Conservation (phyloP, 1,140 invertebrate species). For the Physella acuta region DNA sequence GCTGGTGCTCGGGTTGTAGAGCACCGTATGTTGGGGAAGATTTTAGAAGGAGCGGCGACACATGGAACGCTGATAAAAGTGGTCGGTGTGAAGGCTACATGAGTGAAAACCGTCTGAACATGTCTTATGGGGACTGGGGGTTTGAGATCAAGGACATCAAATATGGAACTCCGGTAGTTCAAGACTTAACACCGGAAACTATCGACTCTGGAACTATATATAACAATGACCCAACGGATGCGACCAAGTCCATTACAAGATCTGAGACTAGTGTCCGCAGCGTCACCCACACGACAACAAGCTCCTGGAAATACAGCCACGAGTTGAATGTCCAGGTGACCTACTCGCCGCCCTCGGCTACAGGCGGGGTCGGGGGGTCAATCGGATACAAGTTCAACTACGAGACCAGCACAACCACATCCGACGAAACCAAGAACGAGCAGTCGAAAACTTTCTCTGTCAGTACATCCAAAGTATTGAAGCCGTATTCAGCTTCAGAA, state of each 20-base stretch:
- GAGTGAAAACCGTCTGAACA: neutral
- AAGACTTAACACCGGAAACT: neutral
- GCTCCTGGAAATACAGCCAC: neutral
- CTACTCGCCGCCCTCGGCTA: too few species aligned
- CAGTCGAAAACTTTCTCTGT: neutral
- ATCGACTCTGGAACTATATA: neutral
- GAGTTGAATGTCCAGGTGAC: too few species aligned
- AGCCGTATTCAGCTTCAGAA: neutral
- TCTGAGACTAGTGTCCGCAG: too few species aligned
- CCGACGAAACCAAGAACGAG: neutral
- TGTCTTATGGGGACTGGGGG: too few species aligned
- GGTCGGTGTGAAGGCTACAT: too few species aligned
- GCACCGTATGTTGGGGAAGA: too few species aligned
- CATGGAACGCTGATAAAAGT: too few species aligned
- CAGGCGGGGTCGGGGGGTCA: neutral
- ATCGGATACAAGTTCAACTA: neutral
- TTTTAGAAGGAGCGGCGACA: too few species aligned
- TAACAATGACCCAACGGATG: too few species aligned
- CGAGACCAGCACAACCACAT: neutral
- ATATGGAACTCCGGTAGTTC: neutral
- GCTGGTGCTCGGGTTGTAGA: too few species aligned
- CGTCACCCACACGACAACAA: neutral
- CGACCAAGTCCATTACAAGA: neutral
- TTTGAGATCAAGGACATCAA: too few species aligned
- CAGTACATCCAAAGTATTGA: neutral